phyloP scores from a whole-genome alignment of 2,797 vertebrate genomes.

The Sorex maritimensis region DNA sequence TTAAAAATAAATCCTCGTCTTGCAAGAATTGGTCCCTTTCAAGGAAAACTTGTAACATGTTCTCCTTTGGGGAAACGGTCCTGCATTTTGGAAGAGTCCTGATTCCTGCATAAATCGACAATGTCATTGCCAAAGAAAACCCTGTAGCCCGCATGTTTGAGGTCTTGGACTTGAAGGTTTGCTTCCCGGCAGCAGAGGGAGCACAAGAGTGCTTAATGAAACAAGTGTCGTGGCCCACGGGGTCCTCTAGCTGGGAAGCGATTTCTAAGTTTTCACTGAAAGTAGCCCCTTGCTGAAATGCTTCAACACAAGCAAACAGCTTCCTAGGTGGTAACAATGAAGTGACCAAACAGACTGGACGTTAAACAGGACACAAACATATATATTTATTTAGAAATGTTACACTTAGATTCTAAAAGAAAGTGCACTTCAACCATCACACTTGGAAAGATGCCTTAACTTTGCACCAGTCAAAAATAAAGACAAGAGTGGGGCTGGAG shows the following conservation, averaged over 20 bases:
- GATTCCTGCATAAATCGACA: background rate
- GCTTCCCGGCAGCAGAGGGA: slow-evolving; percentile 83
- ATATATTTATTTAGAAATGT: slow-evolving; percentile 39
- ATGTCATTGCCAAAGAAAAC: background rate
- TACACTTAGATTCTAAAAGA: slow-evolving; percentile 49
- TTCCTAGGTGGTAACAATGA: slow-evolving; percentile 4
- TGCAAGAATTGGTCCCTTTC: slow-evolving; percentile 34
- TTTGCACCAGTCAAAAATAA: slow-evolving; percentile 55
- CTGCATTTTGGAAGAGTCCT: slow-evolving; percentile 20
- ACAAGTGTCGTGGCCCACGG: slow-evolving; percentile 12
- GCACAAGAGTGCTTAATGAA: slow-evolving; percentile 82
- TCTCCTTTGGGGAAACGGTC: background rate
- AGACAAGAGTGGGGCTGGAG: background rate
- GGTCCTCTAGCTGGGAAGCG: background rate
- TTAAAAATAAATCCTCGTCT: background rate
- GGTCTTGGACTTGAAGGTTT: slow-evolving; percentile 69
- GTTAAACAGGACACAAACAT: slow-evolving; percentile 24
- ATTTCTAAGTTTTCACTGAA: slow-evolving; percentile 65
- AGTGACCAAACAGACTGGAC: slow-evolving; percentile 38
- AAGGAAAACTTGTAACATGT: background rate
- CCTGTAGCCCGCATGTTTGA: background rate
- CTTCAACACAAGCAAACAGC: slow-evolving; percentile 59
- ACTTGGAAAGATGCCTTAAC: slow-evolving; percentile 12
- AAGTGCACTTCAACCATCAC: slow-evolving; percentile 32
- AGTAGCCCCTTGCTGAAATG: background rate